Evolutionary conservation across 2,797 vertebrate genomes (phyloP).

Genomic region (Mus caroli): DNA sequence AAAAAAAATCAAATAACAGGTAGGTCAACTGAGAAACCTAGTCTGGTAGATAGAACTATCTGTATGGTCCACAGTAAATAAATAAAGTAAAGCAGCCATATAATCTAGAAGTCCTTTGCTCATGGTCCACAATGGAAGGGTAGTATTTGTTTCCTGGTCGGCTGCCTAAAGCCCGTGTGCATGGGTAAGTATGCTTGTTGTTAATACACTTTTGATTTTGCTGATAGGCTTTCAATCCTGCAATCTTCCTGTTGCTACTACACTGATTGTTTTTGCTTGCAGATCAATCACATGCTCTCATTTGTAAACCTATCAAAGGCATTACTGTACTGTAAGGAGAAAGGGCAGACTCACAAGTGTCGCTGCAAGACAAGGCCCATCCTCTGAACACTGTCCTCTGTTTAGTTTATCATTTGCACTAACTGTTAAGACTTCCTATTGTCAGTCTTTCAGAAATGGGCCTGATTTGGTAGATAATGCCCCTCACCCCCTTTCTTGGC

Average conservation of each 20-base stretch:
- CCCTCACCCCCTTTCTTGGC: not conserved
- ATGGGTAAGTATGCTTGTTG: not conserved
- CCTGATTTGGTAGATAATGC: not conserved
- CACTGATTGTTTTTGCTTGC: not conserved
- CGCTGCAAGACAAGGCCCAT: not conserved
- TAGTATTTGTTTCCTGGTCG: not conserved
- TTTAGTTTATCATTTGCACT: not conserved
- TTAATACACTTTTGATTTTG: not conserved
- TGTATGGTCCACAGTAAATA: not conserved
- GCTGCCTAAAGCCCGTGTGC: not conserved
- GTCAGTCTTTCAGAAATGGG: not conserved
- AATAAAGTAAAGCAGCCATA: not conserved
- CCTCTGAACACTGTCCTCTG: not conserved
- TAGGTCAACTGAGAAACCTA: not conserved
- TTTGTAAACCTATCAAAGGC: not conserved
- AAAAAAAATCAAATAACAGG: not conserved
- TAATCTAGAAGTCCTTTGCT: not conserved
- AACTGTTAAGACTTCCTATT: not conserved
- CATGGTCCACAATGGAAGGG: not conserved
- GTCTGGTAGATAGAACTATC: not conserved
- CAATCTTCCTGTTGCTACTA: not conserved
- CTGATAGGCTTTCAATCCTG: not conserved
- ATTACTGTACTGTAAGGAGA: not conserved
- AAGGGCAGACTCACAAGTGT: not conserved
- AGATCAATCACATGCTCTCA: not conserved